These are phyloP conservation scores for Prunella strophiata DNA, from an alignment of 2,797 vertebrate genomes.

Conservation along the genomic window DNA sequence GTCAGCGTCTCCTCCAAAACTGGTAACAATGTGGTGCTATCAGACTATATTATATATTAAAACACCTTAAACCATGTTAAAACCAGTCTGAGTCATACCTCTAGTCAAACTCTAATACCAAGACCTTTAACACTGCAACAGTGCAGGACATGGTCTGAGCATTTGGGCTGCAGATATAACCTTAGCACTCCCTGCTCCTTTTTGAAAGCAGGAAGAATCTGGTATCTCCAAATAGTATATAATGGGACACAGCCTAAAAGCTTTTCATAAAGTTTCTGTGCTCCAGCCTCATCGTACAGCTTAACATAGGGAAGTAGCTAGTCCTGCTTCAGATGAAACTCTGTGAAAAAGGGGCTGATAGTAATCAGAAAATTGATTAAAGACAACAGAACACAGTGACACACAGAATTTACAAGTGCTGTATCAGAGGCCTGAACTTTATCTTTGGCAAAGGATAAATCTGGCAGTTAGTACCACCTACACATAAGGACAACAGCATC, in stretches of 20 bases:
- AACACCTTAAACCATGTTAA: background rate
- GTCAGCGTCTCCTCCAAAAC: background rate
- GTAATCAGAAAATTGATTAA: background rate
- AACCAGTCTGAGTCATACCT: background rate
- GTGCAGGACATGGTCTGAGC: background rate
- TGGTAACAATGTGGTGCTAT: background rate
- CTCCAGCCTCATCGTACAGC: background rate
- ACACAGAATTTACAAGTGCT: background rate
- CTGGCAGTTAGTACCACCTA: background rate
- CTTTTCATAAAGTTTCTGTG: background rate
- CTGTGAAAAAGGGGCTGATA: background rate
- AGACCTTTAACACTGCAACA: background rate
- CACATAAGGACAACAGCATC: background rate
- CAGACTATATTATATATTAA: background rate
- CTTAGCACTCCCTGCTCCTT: background rate
- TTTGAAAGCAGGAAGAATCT: background rate
- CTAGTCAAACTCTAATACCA: background rate
- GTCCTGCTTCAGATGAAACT: background rate
- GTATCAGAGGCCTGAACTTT: background rate
- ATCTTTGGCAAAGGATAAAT: background rate
- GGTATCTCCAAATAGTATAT: background rate
- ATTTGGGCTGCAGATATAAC: background rate
- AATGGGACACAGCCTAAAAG: background rate
- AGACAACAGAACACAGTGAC: background rate
- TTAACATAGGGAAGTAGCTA: background rate